These are phyloP conservation scores for Ochropacha duplaris DNA, from an alignment of 2,888 invertebrate species.

Conservation along the genomic window DNA sequence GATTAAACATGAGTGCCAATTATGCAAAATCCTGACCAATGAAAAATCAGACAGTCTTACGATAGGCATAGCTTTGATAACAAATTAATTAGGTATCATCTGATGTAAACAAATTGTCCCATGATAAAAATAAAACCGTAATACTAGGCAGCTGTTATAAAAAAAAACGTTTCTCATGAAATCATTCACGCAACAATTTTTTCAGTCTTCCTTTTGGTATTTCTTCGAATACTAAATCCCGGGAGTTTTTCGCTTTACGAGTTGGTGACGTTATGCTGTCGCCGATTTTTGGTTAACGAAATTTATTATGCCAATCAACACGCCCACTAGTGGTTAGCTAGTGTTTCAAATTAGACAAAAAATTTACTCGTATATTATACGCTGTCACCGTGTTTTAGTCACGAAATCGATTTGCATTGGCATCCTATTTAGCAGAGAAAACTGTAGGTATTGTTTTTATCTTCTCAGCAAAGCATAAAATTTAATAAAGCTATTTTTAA, in stretches of 20 bases:
- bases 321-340: not conserved
- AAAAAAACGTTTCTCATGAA: not conserved
- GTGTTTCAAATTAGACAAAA: not conserved
- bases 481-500: not conserved
- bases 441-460: not conserved
- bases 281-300: not conserved
- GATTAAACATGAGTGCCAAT: no score
- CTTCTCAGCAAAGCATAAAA: no score
- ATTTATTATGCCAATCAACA: not conserved
- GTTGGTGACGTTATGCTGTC: not conserved
- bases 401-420: conserved; percentile 31
- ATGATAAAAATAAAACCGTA: no score
- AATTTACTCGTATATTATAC: conserved; percentile 18
- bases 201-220: not conserved
- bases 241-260: not conserved
- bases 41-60: no score
- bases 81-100: no score
- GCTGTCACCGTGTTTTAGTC: conserved; percentile 43
- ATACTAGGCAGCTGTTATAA: not conserved
- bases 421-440: conserved; percentile 3
- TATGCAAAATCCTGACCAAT: no score
- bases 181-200: not conserved
- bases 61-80: no score
- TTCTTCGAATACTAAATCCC: not conserved
- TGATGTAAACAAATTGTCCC: no score